Conservation (phyloP, 37 sponge, comb jelly and placozoan species). For the Geodia barretti region DNA sequence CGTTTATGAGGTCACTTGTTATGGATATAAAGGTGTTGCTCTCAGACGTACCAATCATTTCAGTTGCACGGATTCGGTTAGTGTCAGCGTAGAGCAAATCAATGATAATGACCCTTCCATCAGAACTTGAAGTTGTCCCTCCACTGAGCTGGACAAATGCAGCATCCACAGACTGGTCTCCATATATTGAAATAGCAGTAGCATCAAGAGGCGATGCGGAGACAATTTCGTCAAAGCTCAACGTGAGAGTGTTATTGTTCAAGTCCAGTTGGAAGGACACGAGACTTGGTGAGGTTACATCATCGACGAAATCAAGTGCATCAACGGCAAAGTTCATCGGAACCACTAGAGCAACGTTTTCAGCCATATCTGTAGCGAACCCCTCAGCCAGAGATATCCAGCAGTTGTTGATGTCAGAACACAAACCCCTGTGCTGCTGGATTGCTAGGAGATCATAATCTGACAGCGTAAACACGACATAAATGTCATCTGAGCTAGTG, state of each 20-base stretch:
- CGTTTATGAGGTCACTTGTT: slow-evolving; percentile 48
- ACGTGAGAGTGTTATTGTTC: slow-evolving; percentile 58
- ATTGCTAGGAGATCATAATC: slow-evolving; percentile 63
- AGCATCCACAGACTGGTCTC: slow-evolving; percentile 28
- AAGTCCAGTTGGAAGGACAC: slow-evolving; percentile 68
- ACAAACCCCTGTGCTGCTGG: slow-evolving; percentile 69
- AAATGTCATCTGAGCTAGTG: slow-evolving; percentile 31
- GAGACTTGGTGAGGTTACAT: slow-evolving; percentile 61
- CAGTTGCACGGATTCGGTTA: slow-evolving; percentile 61
- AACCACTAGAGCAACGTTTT: slow-evolving; percentile 55
- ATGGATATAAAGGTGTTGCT: slow-evolving; percentile 78
- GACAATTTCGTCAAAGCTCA: slow-evolving; percentile 85
- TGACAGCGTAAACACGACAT: slow-evolving; percentile 54
- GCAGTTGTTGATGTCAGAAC: slow-evolving; percentile 84
- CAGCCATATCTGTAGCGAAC: slow-evolving; percentile 71
- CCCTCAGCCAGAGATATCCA: slow-evolving; percentile 76
- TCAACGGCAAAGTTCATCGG: slow-evolving; percentile 53
- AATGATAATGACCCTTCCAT: slow-evolving; percentile 59
- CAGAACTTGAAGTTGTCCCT: slow-evolving; percentile 53
- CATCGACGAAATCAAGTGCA: slow-evolving; percentile 58
- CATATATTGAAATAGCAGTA: slow-evolving; percentile 57
- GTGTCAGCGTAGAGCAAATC: slow-evolving; percentile 62
- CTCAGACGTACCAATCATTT: slow-evolving; percentile 52
- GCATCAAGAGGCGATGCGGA: slow-evolving; percentile 60
- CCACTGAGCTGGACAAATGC: slow-evolving; percentile 49